These are phyloP conservation scores for Barypeithes pellucidus DNA, from an alignment of 2,888 invertebrate species.

Conservation along the genomic window DNA sequence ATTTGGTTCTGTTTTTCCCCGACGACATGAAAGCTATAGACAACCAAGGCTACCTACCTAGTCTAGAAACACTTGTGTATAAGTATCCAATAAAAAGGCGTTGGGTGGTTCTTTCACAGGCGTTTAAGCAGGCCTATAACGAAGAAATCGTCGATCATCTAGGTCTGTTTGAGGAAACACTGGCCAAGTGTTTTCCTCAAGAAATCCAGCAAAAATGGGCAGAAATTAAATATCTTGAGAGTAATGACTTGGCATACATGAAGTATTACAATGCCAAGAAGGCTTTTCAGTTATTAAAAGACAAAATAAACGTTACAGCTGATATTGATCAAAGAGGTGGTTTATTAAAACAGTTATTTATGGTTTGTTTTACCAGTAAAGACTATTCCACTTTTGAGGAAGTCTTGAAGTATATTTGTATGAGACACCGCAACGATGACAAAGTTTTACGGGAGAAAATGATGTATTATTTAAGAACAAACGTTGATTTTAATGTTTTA, in stretches of 20 bases:
- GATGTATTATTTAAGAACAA: conserved; percentile 25
- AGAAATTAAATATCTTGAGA: conserved; percentile 48
- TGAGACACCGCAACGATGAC: conserved; percentile 56
- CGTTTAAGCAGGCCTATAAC: conserved; percentile 42
- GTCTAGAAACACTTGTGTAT: conserved; percentile 29
- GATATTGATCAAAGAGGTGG: conserved; percentile 46
- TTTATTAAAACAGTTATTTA: conserved; percentile 50
- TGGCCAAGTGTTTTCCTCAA: conserved; percentile 40
- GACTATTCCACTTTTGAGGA: conserved; percentile 53
- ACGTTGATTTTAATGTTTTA: conserved; percentile 43
- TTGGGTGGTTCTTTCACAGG: conserved; percentile 53
- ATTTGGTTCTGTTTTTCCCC: conserved; percentile 51
- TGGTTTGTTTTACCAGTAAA: conserved; percentile 53
- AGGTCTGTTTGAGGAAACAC: conserved; percentile 33
- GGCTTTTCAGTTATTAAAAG: conserved; percentile 55
- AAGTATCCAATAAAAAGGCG: conserved; percentile 54
- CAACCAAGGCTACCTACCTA: neutral
- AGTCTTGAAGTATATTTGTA: conserved; percentile 57
- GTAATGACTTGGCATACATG: conserved; percentile 45
- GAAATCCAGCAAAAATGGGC: conserved; percentile 54
- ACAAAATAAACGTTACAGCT: conserved; percentile 57
- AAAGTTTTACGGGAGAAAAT: conserved; percentile 13
- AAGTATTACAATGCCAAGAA: conserved; percentile 51
- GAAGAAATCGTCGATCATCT: conserved; percentile 36
- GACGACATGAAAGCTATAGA: conserved; percentile 34